A percentile compares a stretch with the other conserved stretches of the same genome.
phyloP scores from a whole-genome alignment of 2,797 vertebrate species.

The Oreonectes daqikongensis region DNA sequence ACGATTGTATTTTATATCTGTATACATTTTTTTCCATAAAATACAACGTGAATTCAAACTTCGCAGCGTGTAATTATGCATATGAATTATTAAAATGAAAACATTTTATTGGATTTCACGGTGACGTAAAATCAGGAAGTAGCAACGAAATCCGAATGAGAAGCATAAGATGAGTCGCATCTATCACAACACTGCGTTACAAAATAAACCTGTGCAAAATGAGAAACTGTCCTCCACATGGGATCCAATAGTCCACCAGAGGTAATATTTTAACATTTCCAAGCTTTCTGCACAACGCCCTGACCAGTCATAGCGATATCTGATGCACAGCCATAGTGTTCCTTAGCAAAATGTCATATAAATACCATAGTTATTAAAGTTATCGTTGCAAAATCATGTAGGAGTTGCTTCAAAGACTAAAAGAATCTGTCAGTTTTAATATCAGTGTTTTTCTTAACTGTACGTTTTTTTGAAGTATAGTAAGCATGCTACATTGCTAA shows the following conservation, averaged over 20 bases:
- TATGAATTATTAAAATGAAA: neutral
- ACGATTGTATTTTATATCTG: neutral
- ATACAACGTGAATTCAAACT: neutral
- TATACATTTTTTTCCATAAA: neutral
- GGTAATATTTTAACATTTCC: conserved; percentile 66
- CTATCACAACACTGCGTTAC: conserved; percentile 78
- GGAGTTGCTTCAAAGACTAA: neutral
- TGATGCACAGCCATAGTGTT: neutral
- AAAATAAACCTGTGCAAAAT: conserved; percentile 80
- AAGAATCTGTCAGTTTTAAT: neutral
- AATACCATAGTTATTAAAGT: neutral
- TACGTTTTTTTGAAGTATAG: too few species aligned
- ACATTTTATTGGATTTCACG: neutral
- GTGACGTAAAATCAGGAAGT: conserved; percentile 59
- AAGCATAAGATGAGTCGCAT: conserved; percentile 78
- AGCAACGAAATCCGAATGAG: neutral
- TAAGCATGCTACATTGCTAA: too few species aligned
- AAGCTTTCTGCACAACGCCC: neutral
- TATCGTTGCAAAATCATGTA: neutral
- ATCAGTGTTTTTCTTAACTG: neutral
- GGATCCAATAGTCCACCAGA: conserved; percentile 72
- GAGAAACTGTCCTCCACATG: conserved; percentile 70
- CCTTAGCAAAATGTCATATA: neutral
- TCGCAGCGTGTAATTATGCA: neutral
- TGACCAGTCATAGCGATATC: neutral